phyloP scores from a whole-genome alignment of 2,888 invertebrate species.

The Erebia ligea region DNA sequence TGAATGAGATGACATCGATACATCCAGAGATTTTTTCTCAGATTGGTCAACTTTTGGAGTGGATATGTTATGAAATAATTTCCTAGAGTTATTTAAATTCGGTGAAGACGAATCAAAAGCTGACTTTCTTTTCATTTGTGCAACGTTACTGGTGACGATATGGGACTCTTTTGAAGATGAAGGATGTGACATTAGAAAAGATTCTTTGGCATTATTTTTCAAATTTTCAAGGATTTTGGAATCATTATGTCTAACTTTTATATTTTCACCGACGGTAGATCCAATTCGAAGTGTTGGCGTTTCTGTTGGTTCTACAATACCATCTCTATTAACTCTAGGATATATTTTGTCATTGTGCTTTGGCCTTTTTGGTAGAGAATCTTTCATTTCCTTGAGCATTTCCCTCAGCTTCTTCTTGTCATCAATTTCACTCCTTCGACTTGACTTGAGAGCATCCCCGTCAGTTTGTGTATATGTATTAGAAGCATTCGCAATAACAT shows the following conservation, averaged over 20 bases:
- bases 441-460: slow-evolving; percentile 29
- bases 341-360: slow-evolving; percentile 53
- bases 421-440: slow-evolving; percentile 49
- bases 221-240: neutral
- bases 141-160: slow-evolving; percentile 8
- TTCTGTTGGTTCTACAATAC: slow-evolving; percentile 50
- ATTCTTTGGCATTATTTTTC: slow-evolving; percentile 32
- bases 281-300: slow-evolving; percentile 71
- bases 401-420: slow-evolving; percentile 86
- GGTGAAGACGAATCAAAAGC: neutral
- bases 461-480: slow-evolving; percentile 59
- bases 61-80: neutral
- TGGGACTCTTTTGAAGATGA: slow-evolving; percentile 32
- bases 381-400: slow-evolving; percentile 90
- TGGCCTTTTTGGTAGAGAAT: slow-evolving; percentile 86
- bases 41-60: neutral
- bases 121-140: neutral
- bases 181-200: slow-evolving; percentile 24
- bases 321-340: slow-evolving; percentile 35
- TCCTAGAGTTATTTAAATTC: neutral
- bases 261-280: slow-evolving; percentile 38
- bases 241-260: neutral
- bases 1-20: neutral
- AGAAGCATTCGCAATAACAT: slow-evolving; percentile 42
- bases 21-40: neutral